Evolutionary conservation across 2,888 invertebrate genomes (phyloP).

Genomic region (Hirtodrosophila histrioides): DNA sequence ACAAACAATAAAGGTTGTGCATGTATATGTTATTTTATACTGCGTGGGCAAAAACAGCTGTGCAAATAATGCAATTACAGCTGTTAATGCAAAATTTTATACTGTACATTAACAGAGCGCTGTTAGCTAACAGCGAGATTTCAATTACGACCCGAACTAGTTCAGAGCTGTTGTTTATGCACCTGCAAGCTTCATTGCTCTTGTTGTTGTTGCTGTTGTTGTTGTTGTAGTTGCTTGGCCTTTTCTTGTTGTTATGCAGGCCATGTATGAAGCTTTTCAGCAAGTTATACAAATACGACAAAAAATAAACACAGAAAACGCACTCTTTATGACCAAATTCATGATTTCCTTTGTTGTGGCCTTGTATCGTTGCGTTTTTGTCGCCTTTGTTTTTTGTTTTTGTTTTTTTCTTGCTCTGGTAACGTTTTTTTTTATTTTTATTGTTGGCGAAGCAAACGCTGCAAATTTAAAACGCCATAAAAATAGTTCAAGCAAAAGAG

Average conservation of each 20-base stretch:
- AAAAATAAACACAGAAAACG: constrained; percentile 1
- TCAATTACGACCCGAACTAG: constrained; percentile 45
- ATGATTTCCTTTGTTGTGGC: constrained; percentile 12
- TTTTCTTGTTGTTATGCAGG: constrained; percentile 37
- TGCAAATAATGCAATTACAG: constrained; percentile 58
- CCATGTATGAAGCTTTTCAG: constrained; percentile 13
- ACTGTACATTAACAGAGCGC: constrained; percentile 25
- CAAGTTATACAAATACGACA: background rate
- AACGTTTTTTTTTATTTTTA: background rate
- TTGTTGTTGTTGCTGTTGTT: constrained; percentile 20
- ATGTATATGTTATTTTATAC: constrained; percentile 1
- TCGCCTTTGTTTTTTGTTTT: constrained; percentile 34
- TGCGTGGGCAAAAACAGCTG: constrained; percentile 43
- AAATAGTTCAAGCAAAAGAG: constrained; percentile 28
- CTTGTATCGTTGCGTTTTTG: constrained; percentile 11
- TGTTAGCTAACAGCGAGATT: constrained; percentile 47
- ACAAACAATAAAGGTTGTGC: constrained; percentile 6
- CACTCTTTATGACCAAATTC: constrained; percentile 17
- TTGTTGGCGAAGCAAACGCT: constrained; percentile 26
- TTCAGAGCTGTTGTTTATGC: constrained; percentile 49
- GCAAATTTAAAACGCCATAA: constrained; percentile 45
- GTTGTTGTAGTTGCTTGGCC: constrained; percentile 5
- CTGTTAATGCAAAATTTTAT: constrained; percentile 48
- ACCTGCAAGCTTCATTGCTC: constrained; percentile 36
- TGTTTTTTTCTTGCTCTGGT: background rate